Evolutionary conservation across 2,888 invertebrate genomes (phyloP), one percentile per base, ranked within the genome.

Genomic region (Autographa pulchrina): DNA sequence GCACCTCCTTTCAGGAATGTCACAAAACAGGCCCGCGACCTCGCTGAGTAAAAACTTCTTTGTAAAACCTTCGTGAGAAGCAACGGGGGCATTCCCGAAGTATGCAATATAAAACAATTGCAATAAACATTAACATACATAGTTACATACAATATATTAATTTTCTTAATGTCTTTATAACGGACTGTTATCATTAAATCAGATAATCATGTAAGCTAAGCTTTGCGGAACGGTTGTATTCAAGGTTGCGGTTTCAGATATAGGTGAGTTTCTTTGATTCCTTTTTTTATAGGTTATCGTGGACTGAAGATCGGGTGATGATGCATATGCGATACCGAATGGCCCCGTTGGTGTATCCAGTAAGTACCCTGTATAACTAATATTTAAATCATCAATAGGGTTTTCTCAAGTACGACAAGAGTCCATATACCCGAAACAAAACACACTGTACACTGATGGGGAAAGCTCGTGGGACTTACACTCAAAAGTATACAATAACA

Each of bases 1-100:
- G 54, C 54, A 56, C 54, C 54, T 56, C 54, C 20, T 25, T 56
- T 56, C 13, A 56, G 25, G 54, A 56, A 56, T 56, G 54, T 56
- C 54, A 56, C 25, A 18, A 20, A 14, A 56, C 54, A 56, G 54
- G 54, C 54, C 13, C 9, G 20, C 54, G 54, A 56, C 54, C 54
- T 56, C 54, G 54, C 54, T 13, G 25, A 20, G 11, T 20, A 5
- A 56, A 25, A 11, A 25, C 20, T 13, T 56, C 20, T 25, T 56
- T 13, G 11, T 20, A 25, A 52, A 25, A 20, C 13, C 54, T 20
- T 56, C 48, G 25, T 56, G 4, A 25, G 3, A 56, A 4, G 25
- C 25, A 25, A 56, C 54, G 13, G 20, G 54, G 54, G 54, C 25
- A 56, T 56, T 56, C 54, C 54, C 54, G 54, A 56, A 25, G 20